phyloP scores from a whole-genome alignment of 2,797 vertebrate species.

The Gambusia yucatana region DNA sequence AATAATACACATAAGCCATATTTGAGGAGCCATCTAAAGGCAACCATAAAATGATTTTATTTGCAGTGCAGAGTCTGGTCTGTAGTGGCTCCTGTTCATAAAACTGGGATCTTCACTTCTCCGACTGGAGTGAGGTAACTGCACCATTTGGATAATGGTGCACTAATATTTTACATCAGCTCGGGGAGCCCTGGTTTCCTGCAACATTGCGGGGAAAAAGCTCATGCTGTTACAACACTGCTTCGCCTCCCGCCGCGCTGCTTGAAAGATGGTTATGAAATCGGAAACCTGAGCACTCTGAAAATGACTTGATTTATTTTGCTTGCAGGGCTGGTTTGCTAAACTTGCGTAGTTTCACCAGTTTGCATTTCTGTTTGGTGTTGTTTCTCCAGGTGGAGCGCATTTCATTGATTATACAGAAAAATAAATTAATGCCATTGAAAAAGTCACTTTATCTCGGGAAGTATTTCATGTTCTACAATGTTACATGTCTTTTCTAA shows the following conservation, averaged over 20 bases:
- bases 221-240: slow-evolving; percentile 75
- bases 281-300: slow-evolving; percentile 31
- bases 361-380: neutral
- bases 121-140: slow-evolving; percentile 57
- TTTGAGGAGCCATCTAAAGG: slow-evolving; percentile 68
- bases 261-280: slow-evolving; percentile 75
- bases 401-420: neutral
- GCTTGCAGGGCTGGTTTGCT: neutral
- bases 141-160: slow-evolving; percentile 78
- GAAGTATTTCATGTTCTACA: neutral
- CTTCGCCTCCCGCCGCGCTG: slow-evolving; percentile 71
- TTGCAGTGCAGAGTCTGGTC: slow-evolving; percentile 44
- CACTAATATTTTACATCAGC: slow-evolving; percentile 77
- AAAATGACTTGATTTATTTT: slow-evolving; percentile 15
- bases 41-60: slow-evolving; percentile 72
- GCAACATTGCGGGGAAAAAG: slow-evolving; percentile 59
- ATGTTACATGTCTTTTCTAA: neutral
- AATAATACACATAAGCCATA: slow-evolving; percentile 68
- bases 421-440: neutral
- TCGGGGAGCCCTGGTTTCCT: slow-evolving; percentile 75
- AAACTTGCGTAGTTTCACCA: neutral
- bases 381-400: neutral
- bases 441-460: neutral
- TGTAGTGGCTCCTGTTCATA: slow-evolving; percentile 62
- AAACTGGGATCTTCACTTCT: slow-evolving; percentile 60